Conservation (phyloP, 2,113 vertebrate species). For the Nothocercus nigrocapillus region DNA sequence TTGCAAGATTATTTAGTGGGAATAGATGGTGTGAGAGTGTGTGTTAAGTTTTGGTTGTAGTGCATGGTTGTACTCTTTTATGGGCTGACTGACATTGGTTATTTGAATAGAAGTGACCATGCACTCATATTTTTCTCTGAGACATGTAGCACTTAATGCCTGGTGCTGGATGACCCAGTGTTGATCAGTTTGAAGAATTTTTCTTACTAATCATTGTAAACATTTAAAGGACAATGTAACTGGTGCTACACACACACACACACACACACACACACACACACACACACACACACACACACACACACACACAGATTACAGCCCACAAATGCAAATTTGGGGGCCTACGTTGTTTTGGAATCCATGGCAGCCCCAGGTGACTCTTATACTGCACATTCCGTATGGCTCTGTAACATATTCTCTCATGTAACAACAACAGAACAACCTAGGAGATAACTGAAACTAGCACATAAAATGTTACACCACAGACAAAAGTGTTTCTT, state of each 20-base stretch:
- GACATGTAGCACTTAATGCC: constrained; percentile 57
- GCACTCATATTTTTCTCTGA: constrained; percentile 29
- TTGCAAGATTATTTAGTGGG: constrained; percentile 33
- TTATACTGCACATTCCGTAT: constrained; percentile 63
- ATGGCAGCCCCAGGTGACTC: constrained; percentile 48
- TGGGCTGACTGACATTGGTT: constrained; percentile 32
- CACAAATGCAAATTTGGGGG: constrained; percentile 27
- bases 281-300: not conserved
- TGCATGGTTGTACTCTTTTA: constrained; percentile 40
- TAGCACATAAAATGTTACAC: constrained; percentile 18
- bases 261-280: not conserved
- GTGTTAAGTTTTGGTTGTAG: constrained; percentile 57
- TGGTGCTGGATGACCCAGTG: constrained; percentile 55
- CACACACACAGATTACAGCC: constrained; percentile 22
- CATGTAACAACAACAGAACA: constrained; percentile 27
- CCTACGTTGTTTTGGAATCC: not conserved
- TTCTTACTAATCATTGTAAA: constrained; percentile 55
- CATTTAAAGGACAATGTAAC: constrained; percentile 66
- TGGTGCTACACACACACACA: constrained; percentile 76
- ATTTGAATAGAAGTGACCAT: constrained; percentile 42
- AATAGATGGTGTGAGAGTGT: constrained; percentile 40
- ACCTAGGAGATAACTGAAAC: constrained; percentile 59
- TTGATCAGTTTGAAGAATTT: constrained; percentile 27
- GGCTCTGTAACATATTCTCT: constrained; percentile 28
- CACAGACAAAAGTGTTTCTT: not conserved